Evolutionary conservation across 2,888 invertebrate species (phyloP), one percentile per base, ranked within the genome.

Genomic region (Leptogaster cylindrica): DNA sequence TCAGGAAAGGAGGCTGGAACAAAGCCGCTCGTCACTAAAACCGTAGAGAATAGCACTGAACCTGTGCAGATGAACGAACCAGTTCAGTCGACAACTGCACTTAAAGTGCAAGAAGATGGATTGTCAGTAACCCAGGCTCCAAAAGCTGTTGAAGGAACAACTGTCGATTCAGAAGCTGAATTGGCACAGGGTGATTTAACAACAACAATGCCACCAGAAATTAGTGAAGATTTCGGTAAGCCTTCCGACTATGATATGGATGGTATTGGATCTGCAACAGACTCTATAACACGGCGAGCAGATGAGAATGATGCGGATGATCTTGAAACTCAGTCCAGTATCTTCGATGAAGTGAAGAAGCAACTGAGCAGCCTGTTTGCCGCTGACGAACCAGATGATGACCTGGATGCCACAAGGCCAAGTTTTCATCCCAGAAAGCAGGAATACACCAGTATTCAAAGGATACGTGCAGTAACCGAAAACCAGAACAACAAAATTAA

Each of bases 331-430:
- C 78, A 79, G 55, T 77, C 80, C 2, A 80, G 81, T 72, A 74
- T 80, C 16, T 81, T 81, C 58, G 77, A 79, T 0, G 82, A 81
- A 72, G 80, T 81, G 8, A 76, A 77, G 52, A 77, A 78, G 55
- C 79, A 81, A 71, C 70, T 81, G 41, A 79, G 75, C 55, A 77
- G 79, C 69, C 74, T 80, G 0, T 81, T 81, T 67, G 76, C 78
- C 61, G 74, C 76, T 39, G 77, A 79, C 23, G 77, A 78, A 66
- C 75, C 77, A 7, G 76, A 78, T 68, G 75, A 76, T 6, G 75
- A 75, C 2, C 76, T 75, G 1, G 75, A 77, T 2, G 75, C 75
- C 1, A 74, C 76, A 7, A 73, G 75, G 72, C 18, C 68, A 66
- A 67, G 48, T 51, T 67, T 68, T 8, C 46, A 46, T 8, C 77